These are phyloP conservation scores for Cairina moschata DNA, from an alignment of 2,113 vertebrate genomes.

Conservation along the genomic window DNA sequence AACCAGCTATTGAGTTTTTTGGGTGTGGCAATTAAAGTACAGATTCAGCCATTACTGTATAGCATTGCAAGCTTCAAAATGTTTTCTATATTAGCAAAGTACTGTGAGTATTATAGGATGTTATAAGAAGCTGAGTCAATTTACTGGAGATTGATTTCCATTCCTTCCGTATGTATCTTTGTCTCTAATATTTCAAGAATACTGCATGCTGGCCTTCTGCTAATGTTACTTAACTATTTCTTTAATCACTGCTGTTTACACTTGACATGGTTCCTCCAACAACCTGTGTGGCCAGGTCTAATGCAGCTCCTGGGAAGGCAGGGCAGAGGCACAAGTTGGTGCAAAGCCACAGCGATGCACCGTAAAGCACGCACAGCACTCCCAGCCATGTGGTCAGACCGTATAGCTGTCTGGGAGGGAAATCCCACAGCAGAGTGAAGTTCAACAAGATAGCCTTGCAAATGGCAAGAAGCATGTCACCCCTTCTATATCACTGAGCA, in stretches of 20 bases:
- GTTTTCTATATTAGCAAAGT: neutral
- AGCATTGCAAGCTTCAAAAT: neutral
- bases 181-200: neutral
- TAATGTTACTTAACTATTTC: neutral
- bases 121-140: neutral
- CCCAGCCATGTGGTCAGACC: neutral
- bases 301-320: neutral
- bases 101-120: neutral
- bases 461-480: too few species aligned
- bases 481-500: neutral
- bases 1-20: neutral
- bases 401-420: accelerated
- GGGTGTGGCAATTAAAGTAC: neutral
- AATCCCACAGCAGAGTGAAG: accelerated
- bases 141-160: neutral
- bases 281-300: neutral
- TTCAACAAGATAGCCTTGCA: neutral
- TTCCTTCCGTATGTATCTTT: neutral
- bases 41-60: neutral
- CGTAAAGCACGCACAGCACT: neutral
- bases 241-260: neutral
- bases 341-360: accelerated
- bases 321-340: neutral
- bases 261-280: neutral
- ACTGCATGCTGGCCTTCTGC: neutral